Conservation (phyloP, 2,888 invertebrate species). For the Mesorhabditis sp. region DNA sequence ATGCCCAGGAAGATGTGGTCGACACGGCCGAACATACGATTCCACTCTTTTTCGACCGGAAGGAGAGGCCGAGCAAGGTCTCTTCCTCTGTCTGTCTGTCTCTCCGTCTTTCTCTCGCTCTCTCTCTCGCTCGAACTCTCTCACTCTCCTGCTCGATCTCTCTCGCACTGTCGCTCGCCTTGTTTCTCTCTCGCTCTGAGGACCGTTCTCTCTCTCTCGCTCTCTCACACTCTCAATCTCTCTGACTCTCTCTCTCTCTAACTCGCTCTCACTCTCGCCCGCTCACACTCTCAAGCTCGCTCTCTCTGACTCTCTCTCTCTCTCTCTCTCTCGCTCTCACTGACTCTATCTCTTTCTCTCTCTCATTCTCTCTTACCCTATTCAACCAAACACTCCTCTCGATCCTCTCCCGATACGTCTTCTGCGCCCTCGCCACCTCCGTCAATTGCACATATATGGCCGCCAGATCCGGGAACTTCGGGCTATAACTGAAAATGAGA, state of each 20-base stretch:
- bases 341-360: not conserved
- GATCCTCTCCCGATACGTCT: conserved; percentile 40
- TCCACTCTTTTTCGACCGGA: conserved; percentile 54
- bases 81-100: conserved; percentile 9
- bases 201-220: too few relatives aligned
- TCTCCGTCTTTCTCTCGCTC: too few relatives aligned
- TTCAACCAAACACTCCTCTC: conserved; percentile 25
- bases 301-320: conserved; percentile 6
- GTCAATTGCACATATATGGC: conserved; percentile 37
- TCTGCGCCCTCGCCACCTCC: conserved; percentile 41
- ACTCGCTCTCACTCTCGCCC: too few relatives aligned
- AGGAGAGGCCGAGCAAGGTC: too few relatives aligned
- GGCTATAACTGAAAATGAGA: conserved; percentile 18
- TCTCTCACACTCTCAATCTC: not conserved
- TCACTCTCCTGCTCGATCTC: too few relatives aligned
- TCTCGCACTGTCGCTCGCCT: too few relatives aligned
- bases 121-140: too few relatives aligned
- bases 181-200: too few relatives aligned
- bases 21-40: conserved; percentile 45
- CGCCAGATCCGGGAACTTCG: conserved; percentile 33
- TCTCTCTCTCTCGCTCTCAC: not conserved
- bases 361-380: conserved; percentile 16
- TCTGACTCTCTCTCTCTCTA: conserved; percentile 6
- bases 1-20: conserved; percentile 50
- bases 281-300: not conserved